Percentiles rank a stretch among this genome's conserved stretches.
Conservation (phyloP, 2,888 invertebrate genomes). For the Cetonia aurata region DNA sequence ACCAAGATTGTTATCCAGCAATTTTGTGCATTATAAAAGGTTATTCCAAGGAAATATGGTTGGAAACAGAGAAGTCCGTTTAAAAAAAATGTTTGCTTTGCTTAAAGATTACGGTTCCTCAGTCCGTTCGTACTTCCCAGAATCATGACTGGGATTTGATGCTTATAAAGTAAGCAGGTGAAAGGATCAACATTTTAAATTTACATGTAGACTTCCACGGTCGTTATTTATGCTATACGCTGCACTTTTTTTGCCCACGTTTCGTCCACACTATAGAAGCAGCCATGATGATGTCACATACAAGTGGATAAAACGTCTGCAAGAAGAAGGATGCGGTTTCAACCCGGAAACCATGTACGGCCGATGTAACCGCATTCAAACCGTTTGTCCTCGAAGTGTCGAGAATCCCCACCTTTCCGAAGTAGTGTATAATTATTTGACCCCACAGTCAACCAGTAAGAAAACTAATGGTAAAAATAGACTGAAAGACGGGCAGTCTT, state of each 20-base stretch:
- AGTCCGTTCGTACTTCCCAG: slow-evolving; percentile 68
- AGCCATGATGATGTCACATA: slow-evolving; percentile 60
- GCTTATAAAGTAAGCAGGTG: slow-evolving; percentile 63
- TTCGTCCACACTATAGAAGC: slow-evolving; percentile 64
- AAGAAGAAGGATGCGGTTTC: too few relatives aligned
- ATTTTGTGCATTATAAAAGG: too few relatives aligned
- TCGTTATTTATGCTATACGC: too few relatives aligned
- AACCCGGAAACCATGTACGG: too few relatives aligned
- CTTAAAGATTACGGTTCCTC: slow-evolving; percentile 57
- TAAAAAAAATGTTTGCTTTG: too few relatives aligned
- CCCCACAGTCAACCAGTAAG: slow-evolving; percentile 75
- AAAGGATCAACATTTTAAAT: too few relatives aligned
- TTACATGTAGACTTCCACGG: too few relatives aligned
- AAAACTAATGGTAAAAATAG: background rate
- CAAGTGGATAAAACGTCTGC: too few relatives aligned
- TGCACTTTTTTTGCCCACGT: slow-evolving; percentile 57
- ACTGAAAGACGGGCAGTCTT: too few relatives aligned
- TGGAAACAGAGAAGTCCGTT: too few relatives aligned
- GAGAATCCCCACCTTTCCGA: slow-evolving; percentile 76
- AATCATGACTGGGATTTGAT: slow-evolving; percentile 79
- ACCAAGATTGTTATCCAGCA: too few relatives aligned
- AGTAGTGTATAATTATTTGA: slow-evolving; percentile 80
- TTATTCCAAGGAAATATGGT: too few relatives aligned
- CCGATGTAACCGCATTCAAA: slow-evolving; percentile 72
- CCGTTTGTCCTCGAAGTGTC: slow-evolving; percentile 81